Percentiles rank a stretch among this genome's conserved stretches.
phyloP scores from a whole-genome alignment of 2,888 invertebrate genomes.

The Chrysotoxum bicinctum region DNA sequence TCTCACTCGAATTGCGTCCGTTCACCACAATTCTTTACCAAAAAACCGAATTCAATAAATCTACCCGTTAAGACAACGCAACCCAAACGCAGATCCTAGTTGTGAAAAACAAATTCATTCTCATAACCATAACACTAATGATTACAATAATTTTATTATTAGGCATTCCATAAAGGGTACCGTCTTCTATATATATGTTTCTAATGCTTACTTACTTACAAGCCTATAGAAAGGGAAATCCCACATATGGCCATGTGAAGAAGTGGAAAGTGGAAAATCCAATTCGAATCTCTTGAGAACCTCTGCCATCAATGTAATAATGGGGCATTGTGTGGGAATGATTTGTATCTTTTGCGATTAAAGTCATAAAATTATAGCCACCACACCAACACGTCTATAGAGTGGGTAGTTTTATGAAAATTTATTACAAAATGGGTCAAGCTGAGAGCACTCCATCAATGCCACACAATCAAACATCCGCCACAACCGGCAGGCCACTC shows the following conservation, averaged over 20 bases:
- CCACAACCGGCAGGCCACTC: not conserved
- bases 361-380: slow-evolving; percentile 63
- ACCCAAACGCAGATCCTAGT: slow-evolving; percentile 47
- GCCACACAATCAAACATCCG: not conserved
- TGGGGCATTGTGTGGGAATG: slow-evolving; percentile 66
- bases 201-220: not conserved
- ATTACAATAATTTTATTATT: slow-evolving; percentile 68
- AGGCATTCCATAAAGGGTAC: slow-evolving; percentile 56
- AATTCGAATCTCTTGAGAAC: slow-evolving; percentile 22
- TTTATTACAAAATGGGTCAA: slow-evolving; percentile 62
- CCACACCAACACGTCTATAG: slow-evolving; percentile 12
- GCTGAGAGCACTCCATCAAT: slow-evolving; percentile 6
- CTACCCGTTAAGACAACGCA: slow-evolving; percentile 53
- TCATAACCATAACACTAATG: slow-evolving; percentile 70
- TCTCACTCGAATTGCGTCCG: slow-evolving; percentile 8
- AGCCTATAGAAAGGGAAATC: slow-evolving; percentile 6
- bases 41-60: slow-evolving; percentile 59
- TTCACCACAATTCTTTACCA: slow-evolving; percentile 50
- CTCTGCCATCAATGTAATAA: slow-evolving; percentile 32
- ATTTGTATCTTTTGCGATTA: slow-evolving; percentile 71
- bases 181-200: slow-evolving; percentile 9
- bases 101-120: slow-evolving; percentile 67
- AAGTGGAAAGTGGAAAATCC: slow-evolving; percentile 51
- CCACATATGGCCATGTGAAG: slow-evolving; percentile 10
- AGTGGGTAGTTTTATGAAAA: slow-evolving; percentile 47